Evolutionary conservation across 2,888 invertebrate genomes (phyloP), one percentile per base, ranked within the genome.

Genomic region (Latrodectus elegans): DNA sequence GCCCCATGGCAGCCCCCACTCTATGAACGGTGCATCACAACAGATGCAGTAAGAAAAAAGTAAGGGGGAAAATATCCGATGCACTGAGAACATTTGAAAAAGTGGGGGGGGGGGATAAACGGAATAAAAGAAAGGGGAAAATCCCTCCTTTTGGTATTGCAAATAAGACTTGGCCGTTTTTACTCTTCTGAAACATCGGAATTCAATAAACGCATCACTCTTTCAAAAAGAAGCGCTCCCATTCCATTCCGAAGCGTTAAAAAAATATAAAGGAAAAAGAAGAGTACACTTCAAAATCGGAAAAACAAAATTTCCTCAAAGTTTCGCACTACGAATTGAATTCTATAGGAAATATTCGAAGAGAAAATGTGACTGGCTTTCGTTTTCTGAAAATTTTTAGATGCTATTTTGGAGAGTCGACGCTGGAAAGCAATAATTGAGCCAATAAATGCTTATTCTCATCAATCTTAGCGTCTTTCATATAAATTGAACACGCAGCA

Each of bases 191-290:
- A 74, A 81, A 87, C 86, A 87, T 82, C 77, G 77, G 77, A 87
- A 87, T 87, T 82, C 86, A 87, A 87, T 87, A 87, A 87, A 87
- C 86, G 86, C 86, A 87, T 86, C 85, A 80, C 72, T 81, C 81
- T 72, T 81, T 73, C 75, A 73, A 75, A 60, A 67, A 76, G 76
- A 81, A 75, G 72, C 76, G 77, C 77, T 51, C 65, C 65, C 71
- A 38, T 38, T 68, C 75, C 73, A 17, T 38, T 9, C 70, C 11
- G n/a, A 49, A 49, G 38, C 17, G 55, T 53, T 71, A 8, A 17
- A 52, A 73, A 67, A 84, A 74, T 53, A 71, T 72, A 67, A 52
- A 70, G 64, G 67, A 53, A 55, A 55, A 64, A 60, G 55, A 68
- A 52, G 53, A 80, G 74, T 22, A 55, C 65, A 64, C 79, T 77